Evolutionary conservation across 1,140 invertebrate species (phyloP), one percentile per base, ranked within the genome.

Genomic region (Drosophila ironensis): DNA sequence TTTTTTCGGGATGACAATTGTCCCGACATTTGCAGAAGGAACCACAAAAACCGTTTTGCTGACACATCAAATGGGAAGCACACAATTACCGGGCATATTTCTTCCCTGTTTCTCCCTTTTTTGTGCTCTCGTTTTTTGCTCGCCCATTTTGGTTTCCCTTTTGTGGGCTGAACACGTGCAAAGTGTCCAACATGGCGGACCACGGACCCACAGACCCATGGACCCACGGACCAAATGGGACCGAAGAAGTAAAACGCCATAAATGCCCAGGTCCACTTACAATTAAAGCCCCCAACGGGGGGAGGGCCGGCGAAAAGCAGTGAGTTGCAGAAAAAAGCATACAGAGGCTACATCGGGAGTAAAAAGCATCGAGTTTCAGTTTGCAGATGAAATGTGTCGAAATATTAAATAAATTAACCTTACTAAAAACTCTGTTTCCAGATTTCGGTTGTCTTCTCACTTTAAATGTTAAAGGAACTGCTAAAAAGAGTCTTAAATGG

Each of bases 241-340:
- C 35, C 33, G 27, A 20, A 64, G 37, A 37, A 54, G 71, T 44
- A 81, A 75, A 80, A 47, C 56, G 42, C 77, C 72, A 76, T 82
- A 71, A 82, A 72, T 75, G 77, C 46, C 72, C 76, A 82, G 68
- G 61, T 84, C 68, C 72, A 77, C 75, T 72, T 72, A 56, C 56
- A 76, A 61, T 74, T 69, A 81, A 61, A 56, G 52, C 53, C 20
- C 19, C 25, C 41, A 9, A 37, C 33, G 2, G 25, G 35, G 25
- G 19, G 16, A 22, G 7, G 25, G 24, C 7, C 3, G 14, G 17
- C 14, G 4, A 30, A n/a, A 2, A 28, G 25, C 27, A 33, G 51
- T 63, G 59, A 63, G 22, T 60, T 38, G 28, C 52, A 41, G 41
- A 56, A 77, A 67, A 41, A 54, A 45, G 47, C 11, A 54, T 54